Conservation (phyloP, 1,140 invertebrate genomes). For the Archegozetes longisetosus region DNA sequence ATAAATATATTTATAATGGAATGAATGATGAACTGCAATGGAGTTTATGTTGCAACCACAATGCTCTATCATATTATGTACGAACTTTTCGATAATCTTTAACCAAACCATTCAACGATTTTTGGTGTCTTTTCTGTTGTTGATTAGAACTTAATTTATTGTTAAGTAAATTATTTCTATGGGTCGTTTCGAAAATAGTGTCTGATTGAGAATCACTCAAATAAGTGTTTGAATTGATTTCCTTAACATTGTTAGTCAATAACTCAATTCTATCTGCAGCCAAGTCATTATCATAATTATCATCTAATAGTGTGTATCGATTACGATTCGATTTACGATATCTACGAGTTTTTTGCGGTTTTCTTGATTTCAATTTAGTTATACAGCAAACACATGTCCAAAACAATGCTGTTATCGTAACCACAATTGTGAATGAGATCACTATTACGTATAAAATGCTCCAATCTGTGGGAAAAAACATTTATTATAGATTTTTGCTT, state of each 20-base stretch:
- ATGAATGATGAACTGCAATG: too few species aligned
- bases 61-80: too few species aligned
- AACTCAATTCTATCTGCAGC: neutral
- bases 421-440: conserved; percentile 43
- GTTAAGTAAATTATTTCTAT: neutral
- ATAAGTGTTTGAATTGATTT: neutral
- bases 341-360: neutral
- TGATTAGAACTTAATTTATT: neutral
- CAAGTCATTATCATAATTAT: neutral
- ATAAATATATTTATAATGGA: too few species aligned
- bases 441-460: conserved; percentile 72
- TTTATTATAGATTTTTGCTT: too few species aligned
- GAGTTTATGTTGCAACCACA: too few species aligned
- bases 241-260: neutral
- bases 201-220: neutral
- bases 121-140: neutral
- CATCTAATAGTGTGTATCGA: neutral
- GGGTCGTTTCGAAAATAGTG: neutral
- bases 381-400: conserved; percentile 5
- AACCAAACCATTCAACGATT: neutral
- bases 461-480: conserved; percentile 46
- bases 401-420: conserved; percentile 31
- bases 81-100: too few species aligned
- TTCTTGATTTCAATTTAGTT: neutral
- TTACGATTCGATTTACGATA: neutral